Base-by-base conservation (phyloP, 2,113 vertebrate species). In the Scortum barcoo region DNA sequence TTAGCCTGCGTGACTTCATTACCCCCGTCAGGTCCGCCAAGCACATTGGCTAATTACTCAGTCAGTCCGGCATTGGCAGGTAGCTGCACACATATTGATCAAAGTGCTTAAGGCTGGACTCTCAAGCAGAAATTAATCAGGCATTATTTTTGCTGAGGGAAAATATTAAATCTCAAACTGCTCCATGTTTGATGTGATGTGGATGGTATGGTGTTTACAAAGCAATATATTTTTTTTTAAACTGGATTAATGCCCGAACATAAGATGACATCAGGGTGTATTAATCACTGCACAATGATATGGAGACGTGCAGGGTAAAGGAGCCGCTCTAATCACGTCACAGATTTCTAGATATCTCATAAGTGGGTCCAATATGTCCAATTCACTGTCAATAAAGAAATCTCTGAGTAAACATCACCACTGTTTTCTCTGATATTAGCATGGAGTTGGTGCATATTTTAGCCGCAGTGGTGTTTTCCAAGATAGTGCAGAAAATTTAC, bases 11-110 rank as follows among this genome's bases (percentile, higher is more conserved):
- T 81, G 81, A 93, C 91, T 95, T 91, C 85, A 93, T 93, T 93
- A 86, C 86, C 83, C 85, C 85, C 60, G 60, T 92, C 90, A 89
- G 91, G 84, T 69, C 84, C 70, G 88, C 88, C 84, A 88, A 93
- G 89, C 93, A 83, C 76, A 90, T 80, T 80, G 94, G 92, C 92
- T 95, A 95, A 95, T 95, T 94, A 93, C 93, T 95, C 93, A 94
- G 91, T 90, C 89, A 90, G 89, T 80, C 87, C 74, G 70, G 86
- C 92, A 95, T 94, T 94, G 95, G 93, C 93, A 95, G 93, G 88
- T 94, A 91, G 91, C 85, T 86, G 83, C 94, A 90, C 90, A 85
- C 85, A 46, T 93, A 94, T 95, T 80, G 94, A 95, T 94, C 88
- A 85, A 58, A 84, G 85, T 50, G 84, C 83, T 93, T 85, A 88